Evolutionary conservation across 2,888 invertebrate species (phyloP).

Genomic region (Scaeva pyrastri): DNA sequence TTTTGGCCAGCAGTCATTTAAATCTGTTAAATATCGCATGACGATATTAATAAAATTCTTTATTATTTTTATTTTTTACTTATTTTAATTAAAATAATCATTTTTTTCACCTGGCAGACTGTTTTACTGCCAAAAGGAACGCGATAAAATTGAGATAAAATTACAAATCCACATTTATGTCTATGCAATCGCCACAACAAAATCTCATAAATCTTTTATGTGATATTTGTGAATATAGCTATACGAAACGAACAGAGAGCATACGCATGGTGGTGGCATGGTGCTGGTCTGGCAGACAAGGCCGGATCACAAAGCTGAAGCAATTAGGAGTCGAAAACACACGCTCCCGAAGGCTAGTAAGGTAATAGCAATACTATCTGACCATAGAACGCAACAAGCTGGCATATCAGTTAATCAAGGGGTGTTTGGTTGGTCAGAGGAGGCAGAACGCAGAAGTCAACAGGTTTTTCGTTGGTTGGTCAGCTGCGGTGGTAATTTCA

Average conservation of each 20-base stretch:
- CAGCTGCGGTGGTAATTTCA: conserved; percentile 26
- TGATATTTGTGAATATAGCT: conserved; percentile 29
- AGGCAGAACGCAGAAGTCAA: conserved; percentile 49
- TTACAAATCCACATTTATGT: conserved; percentile 40
- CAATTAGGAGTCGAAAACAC: conserved; percentile 67
- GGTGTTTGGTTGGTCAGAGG: conserved; percentile 2
- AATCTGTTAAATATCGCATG: conserved; percentile 48
- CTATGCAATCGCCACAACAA: conserved; percentile 47
- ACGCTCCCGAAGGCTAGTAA: conserved; percentile 41
- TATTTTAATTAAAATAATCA: conserved; percentile 71
- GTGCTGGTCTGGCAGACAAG: conserved; percentile 32
- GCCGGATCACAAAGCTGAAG: conserved; percentile 43
- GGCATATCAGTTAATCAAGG: conserved; percentile 67
- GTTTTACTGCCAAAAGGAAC: conserved; percentile 40
- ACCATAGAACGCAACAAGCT: conserved; percentile 48
- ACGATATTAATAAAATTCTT: conserved; percentile 28
- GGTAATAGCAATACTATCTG: conserved; percentile 60
- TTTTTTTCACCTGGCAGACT: conserved; percentile 34
- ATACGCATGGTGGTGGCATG: conserved; percentile 10
- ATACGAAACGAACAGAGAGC: conserved; percentile 46
- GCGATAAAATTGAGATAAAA: conserved; percentile 37
- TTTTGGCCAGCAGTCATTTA: conserved; percentile 24
- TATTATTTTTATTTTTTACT: conserved; percentile 27
- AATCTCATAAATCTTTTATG: conserved; percentile 64
- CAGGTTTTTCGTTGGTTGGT: conserved; percentile 41